Base-by-base conservation (phyloP, 2,113 vertebrate species). In the Catharus fuscescens region DNA sequence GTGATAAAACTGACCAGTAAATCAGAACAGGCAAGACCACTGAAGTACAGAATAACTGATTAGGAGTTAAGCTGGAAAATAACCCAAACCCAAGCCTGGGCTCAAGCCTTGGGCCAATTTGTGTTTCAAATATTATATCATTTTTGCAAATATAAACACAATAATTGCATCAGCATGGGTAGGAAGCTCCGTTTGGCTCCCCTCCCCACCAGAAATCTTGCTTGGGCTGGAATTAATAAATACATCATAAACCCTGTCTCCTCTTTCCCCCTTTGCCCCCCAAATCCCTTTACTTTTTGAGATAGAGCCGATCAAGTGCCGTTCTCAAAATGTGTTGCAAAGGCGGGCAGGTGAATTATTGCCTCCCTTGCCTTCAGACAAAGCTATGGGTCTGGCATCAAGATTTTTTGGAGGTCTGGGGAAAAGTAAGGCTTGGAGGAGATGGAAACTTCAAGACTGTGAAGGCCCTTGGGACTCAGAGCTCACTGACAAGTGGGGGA, bases 171-270 rank as follows among this genome's bases (percentile, higher is more conserved):
- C 71, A 92, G 28, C 71, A 53, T 78, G 74, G 42, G 38, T 92
- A 83, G 34, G 44, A 83, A 93, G 18, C 18, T 54, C 52, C 0
- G 0, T 82, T 94, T 81, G 29, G 38, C 84, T 86, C 74, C n/a
- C 7, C 32, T 83, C 40, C 26, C 14, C 73, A 83, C 45, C 40
- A 65, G 36, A 38, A 73, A 86, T 26, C 11, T 73, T 78, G 21
- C 60, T 88, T 87, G 57, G 47, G 18, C 91, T 90, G 86, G 64
- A 85, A 84, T 60, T 71, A 95, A 88, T 92, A 97, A 85, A 80
- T 88, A 24, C 13, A 48, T 54, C 74, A 80, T 82, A 92, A 93
- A 85, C n/a, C 25, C 38, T 38, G 13, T 61, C 50, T 95, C 62
- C 47, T 53, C 70, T 91, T 91, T 85, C 7, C 13, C 23, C 13